These are phyloP conservation scores for Patella depressa DNA, from an alignment of 2,888 invertebrate species.

Conservation along the genomic window DNA sequence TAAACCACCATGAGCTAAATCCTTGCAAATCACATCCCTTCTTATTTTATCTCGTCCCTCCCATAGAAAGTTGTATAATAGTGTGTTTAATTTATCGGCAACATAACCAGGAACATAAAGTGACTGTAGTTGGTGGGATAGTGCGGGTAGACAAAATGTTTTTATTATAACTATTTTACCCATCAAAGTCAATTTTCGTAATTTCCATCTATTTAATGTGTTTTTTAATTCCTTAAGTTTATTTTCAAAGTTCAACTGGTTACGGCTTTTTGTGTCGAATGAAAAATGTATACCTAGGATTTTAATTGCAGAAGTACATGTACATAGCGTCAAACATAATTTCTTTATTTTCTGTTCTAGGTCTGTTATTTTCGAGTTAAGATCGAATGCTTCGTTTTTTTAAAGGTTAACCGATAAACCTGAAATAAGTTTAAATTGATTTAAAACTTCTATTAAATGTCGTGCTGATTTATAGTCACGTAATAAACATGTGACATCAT, in stretches of 20 bases:
- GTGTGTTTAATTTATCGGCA: neutral
- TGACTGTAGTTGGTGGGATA: neutral
- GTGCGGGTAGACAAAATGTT: neutral
- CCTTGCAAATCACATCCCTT: neutral
- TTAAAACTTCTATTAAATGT: constrained; percentile 1
- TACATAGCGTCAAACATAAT: neutral
- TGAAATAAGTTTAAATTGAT: neutral
- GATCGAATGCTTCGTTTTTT: constrained; percentile 5
- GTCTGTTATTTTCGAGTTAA: neutral
- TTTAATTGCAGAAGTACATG: neutral
- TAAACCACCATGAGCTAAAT: too few relatives aligned
- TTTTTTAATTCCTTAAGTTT: neutral
- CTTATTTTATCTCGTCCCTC: neutral
- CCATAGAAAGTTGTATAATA: constrained; percentile 3
- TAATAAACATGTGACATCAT: neutral
- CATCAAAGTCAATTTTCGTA: neutral
- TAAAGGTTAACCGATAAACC: neutral
- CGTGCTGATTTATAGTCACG: neutral
- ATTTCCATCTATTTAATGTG: neutral
- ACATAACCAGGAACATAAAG: neutral
- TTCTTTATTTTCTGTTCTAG: neutral
- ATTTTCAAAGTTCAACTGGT: neutral
- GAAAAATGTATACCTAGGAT: neutral
- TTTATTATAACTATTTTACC: neutral
- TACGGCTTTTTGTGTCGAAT: neutral